Percentiles rank a stretch among this genome's conserved stretches.
phyloP scores from a whole-genome alignment of 2,113 vertebrate species.

The Myrmophylax atrothorax region DNA sequence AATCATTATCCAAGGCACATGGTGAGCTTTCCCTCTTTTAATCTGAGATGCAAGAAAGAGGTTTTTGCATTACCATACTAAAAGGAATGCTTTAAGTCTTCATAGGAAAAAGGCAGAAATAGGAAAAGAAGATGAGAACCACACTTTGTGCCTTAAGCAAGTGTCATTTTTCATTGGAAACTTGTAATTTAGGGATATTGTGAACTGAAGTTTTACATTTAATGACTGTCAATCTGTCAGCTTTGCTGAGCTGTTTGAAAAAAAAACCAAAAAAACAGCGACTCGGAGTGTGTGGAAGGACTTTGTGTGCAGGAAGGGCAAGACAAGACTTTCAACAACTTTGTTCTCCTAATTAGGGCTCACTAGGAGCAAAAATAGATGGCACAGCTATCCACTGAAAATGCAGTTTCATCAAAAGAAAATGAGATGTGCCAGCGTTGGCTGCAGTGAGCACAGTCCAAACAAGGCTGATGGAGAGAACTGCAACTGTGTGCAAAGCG shows the following conservation, averaged over 20 bases:
- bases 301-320: not conserved
- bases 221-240: constrained; percentile 20
- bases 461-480: not conserved
- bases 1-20: constrained; percentile 14
- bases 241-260: not conserved
- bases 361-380: not conserved
- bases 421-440: not conserved
- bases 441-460: not conserved
- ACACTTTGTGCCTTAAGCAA: not conserved
- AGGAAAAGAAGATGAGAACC: not conserved
- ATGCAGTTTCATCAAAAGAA: not conserved
- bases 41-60: constrained; percentile 24
- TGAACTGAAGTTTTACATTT: not conserved
- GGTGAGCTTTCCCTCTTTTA: not conserved
- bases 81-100: not conserved
- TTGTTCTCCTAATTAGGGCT: constrained; percentile 19
- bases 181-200: not conserved
- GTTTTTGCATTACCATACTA: not conserved
- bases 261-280: not conserved
- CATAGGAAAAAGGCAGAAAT: not conserved
- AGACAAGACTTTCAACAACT: not conserved
- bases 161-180: constrained; percentile 38
- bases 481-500: rapidly evolving
- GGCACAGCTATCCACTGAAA: not conserved
- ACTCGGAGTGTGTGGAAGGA: not conserved